A percentile compares a stretch with the other conserved stretches of the same genome.
Conservation (phyloP, 1,140 invertebrate genomes). For the Pissodes strobi region DNA sequence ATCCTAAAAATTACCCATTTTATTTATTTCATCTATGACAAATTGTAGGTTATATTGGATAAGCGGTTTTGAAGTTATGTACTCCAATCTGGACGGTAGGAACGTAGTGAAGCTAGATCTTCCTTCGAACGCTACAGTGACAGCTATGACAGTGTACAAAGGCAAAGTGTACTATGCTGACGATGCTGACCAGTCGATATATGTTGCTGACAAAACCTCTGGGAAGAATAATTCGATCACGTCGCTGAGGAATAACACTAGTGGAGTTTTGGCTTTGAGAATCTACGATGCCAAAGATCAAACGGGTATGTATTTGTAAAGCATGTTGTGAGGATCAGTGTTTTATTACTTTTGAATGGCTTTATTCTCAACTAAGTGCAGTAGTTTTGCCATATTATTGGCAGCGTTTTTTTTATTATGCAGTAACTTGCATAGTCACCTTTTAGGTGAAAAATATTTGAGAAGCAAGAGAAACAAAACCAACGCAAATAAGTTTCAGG, state of each 20-base stretch:
- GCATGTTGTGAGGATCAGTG: no score
- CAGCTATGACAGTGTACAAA: conserved; percentile 65
- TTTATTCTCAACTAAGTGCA: no score
- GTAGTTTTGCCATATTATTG: no score
- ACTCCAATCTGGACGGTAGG: conserved; percentile 62
- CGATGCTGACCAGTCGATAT: conserved; percentile 60
- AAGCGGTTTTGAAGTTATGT: conserved; percentile 67
- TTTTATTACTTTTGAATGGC: no score
- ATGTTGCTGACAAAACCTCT: conserved; percentile 60
- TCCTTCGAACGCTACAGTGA: conserved; percentile 52
- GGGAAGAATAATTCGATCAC: conserved; percentile 50
- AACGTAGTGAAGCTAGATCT: conserved; percentile 55
- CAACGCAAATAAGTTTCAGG: no score
- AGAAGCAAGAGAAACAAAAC: no score
- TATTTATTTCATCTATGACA: no score
- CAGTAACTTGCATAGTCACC: no score
- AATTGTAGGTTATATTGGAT: conserved; percentile 80
- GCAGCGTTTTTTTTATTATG: no score
- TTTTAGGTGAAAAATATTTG: no score
- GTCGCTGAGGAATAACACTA: conserved; percentile 58
- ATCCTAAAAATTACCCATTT: no score
- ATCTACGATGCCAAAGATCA: conserved; percentile 73
- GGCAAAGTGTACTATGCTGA: conserved; percentile 64
- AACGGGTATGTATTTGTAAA: conserved; percentile 41
- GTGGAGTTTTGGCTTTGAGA: conserved; percentile 65